Base-by-base conservation (phyloP, 2,888 invertebrate species). In the Aphodius sticticus region DNA sequence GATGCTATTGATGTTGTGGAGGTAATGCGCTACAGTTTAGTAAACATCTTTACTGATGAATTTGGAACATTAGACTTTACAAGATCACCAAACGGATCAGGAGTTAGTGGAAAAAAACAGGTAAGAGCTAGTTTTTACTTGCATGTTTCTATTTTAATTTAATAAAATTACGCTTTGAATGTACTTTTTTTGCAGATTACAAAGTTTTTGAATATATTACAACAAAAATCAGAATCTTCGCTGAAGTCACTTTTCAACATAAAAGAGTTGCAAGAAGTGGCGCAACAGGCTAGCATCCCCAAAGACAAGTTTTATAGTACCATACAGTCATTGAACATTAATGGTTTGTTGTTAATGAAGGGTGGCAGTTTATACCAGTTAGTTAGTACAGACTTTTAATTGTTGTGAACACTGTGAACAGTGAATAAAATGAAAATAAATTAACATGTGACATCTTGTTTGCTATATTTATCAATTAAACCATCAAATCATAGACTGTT, bases 1-100 rank as follows among this genome's bases (percentile, higher is more conserved):
- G 98, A 99, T 89, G 98, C 97, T 0, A 90, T 92, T 81, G 97
- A 98, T 87, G 94, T 97, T 53, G 92, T 98, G 69, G 95, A 96
- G 86, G 92, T 99, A 78, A 93, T 97, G 89, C 94, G 94, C 85
- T 93, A 94, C 87, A 96, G 95, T 87, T 91, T 96, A 86, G 90
- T 94, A 38, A 96, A 96, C 87, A 93, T 95, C 0, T 94, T 93
- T 86, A 93, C 94, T 72, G 94, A 96, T 85, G 93, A 95, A 86
- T 92, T 91, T 84, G 95, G 95, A 0, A 90, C 91, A 78, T 90
- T 95, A 82, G 91, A 92, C 85, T 92, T 92, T 83, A 92, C 92
- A 2, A 90, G 92, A 76, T 95, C 95, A 5, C 94, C 94, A 85
- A 93, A 94, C 85, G 94, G 94, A 0, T 93, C 94, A 1, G 94